Conservation (phyloP, 2,113 vertebrate genomes). For the Melanotaenia duboulayi region DNA sequence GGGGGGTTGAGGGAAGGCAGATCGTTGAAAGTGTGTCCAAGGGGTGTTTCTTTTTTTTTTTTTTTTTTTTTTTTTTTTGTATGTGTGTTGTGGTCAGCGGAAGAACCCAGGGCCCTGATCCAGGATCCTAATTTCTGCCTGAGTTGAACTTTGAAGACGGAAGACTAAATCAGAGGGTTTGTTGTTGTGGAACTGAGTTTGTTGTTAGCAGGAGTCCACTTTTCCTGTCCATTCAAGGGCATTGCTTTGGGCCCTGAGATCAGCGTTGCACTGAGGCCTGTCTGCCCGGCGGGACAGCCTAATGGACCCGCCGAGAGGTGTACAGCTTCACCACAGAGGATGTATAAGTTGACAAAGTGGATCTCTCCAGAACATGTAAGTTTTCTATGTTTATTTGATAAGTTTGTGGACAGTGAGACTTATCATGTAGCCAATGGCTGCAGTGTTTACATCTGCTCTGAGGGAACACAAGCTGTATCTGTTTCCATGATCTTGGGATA, state of each 20-base stretch:
- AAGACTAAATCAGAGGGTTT: conserved; percentile 27
- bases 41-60: conserved; percentile 15
- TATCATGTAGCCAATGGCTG: neutral
- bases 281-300: conserved; percentile 36
- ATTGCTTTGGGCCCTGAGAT: conserved; percentile 48
- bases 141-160: conserved; percentile 26
- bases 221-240: conserved; percentile 81
- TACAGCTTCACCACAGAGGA: conserved; percentile 50
- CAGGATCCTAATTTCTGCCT: conserved; percentile 43
- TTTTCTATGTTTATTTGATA: neutral
- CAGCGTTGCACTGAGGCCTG: conserved; percentile 49
- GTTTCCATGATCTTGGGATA: neutral
- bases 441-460: too few relatives aligned
- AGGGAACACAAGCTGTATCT: neutral
- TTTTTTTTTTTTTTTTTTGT: neutral
- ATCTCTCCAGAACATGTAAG: conserved; percentile 31
- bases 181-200: conserved; percentile 44
- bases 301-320: conserved; percentile 62
- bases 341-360: conserved; percentile 74
- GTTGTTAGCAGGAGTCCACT: conserved; percentile 31
- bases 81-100: conserved; percentile 53
- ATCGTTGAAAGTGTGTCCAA: conserved; percentile 62
- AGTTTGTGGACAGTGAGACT: neutral
- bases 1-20: conserved; percentile 13
- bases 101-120: conserved; percentile 55